These are phyloP conservation scores for Lepidostoma basale DNA, from an alignment of 1,140 invertebrate genomes.

Conservation along the genomic window DNA sequence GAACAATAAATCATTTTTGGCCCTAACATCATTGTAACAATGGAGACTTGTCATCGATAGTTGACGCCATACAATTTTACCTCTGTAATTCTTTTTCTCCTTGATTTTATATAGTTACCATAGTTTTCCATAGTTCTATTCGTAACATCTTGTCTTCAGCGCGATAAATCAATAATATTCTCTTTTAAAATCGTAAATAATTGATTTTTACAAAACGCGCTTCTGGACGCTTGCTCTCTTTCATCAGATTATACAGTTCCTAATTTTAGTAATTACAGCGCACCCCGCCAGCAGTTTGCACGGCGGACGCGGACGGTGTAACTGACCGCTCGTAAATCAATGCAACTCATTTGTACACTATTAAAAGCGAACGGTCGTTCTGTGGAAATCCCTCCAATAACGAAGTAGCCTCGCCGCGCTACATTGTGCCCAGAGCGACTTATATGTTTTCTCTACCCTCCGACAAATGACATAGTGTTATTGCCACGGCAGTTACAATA, in stretches of 20 bases:
- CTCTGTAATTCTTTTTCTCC: no score
- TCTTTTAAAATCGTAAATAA: no score
- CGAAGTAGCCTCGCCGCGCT: constrained; percentile 6
- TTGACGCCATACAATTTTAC: no score
- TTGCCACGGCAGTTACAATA: constrained; percentile 40
- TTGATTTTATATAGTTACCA: no score
- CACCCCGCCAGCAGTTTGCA: not conserved
- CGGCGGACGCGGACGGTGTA: not conserved
- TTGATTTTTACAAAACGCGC: no score
- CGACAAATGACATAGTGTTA: constrained; percentile 42
- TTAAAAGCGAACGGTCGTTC: constrained; percentile 28
- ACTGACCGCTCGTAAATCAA: constrained; percentile 32
- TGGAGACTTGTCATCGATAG: not conserved
- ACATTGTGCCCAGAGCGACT: constrained; percentile 30
- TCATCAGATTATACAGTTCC: not conserved
- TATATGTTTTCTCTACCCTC: constrained; percentile 33
- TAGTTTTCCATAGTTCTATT: no score
- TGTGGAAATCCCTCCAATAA: constrained; percentile 14
- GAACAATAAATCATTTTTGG: constrained; percentile 1
- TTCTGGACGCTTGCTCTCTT: not conserved
- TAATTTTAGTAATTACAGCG: constrained; percentile 12
- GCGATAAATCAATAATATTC: no score
- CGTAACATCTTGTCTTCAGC: no score
- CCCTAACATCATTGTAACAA: not conserved
- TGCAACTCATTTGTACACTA: constrained; percentile 33